phyloP scores from a whole-genome alignment of 2,797 vertebrate genomes.

The Tragelaphus eurycerus region DNA sequence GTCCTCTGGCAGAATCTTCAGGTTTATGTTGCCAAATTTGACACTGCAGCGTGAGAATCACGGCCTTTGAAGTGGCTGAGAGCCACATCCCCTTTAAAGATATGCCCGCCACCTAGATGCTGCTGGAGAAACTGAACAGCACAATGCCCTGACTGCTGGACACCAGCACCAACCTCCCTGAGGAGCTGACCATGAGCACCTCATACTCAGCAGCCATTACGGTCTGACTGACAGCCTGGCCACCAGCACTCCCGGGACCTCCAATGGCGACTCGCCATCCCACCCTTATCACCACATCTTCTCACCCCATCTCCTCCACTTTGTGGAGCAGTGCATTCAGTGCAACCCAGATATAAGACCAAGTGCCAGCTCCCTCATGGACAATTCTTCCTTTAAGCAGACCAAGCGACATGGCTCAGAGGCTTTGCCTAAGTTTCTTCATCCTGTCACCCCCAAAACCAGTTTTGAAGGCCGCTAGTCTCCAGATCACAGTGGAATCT shows the following conservation, averaged over 20 bases:
- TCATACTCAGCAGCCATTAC: constrained; percentile 89
- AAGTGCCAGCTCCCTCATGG: constrained; percentile 89
- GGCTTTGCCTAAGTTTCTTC: constrained; percentile 93
- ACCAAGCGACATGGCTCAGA: constrained; percentile 93
- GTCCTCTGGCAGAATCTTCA: constrained; percentile 98
- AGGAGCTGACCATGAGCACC: constrained; percentile 93
- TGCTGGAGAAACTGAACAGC: constrained; percentile 96
- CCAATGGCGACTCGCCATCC: constrained; percentile 90
- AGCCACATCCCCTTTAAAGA: constrained; percentile 98
- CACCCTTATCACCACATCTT: constrained; percentile 96
- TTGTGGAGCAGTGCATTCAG: constrained; percentile 96
- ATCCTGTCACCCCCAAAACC: constrained; percentile 91
- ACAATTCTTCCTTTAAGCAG: constrained; percentile 98
- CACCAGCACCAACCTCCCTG: constrained; percentile 95
- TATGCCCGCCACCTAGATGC: constrained; percentile 99
- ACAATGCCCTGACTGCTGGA: constrained; percentile 96
- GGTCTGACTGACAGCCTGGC: constrained; percentile 89
- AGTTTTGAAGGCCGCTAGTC: constrained; percentile 84
- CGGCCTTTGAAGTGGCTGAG: constrained; percentile 96
- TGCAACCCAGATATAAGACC: constrained; percentile 93
- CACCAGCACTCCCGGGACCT: constrained; percentile 83
- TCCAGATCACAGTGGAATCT: constrained; percentile 87
- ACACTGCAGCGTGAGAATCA: constrained; percentile 99
- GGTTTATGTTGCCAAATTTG: constrained; percentile 96
- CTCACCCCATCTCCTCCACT: constrained; percentile 93